Conservation (phyloP, 2,113 vertebrate genomes). For the Dicentrarchus labrax region DNA sequence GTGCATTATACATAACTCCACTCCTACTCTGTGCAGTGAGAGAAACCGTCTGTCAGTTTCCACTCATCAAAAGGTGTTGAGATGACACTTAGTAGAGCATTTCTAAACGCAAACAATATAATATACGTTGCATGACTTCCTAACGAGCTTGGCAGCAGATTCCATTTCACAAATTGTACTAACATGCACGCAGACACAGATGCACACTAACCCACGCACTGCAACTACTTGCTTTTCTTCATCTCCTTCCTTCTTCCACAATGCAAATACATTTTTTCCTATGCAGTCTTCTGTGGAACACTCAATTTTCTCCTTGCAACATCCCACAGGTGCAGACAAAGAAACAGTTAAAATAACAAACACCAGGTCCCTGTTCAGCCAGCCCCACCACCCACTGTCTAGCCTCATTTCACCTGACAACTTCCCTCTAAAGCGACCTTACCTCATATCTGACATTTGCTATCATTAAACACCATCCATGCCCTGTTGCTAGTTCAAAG, state of each 20-base stretch:
- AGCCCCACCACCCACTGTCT: not conserved
- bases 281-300: not conserved
- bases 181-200: slow-evolving; percentile 13
- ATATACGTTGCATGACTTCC: slow-evolving; percentile 36
- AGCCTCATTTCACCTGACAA: slow-evolving; percentile 22
- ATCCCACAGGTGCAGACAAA: not conserved
- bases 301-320: not conserved
- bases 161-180: slow-evolving; percentile 19
- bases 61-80: slow-evolving; percentile 40
- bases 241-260: not conserved
- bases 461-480: slow-evolving; percentile 31
- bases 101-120: slow-evolving; percentile 39
- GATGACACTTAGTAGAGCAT: slow-evolving; percentile 20
- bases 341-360: not conserved
- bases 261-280: not conserved
- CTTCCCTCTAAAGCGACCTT: slow-evolving; percentile 23
- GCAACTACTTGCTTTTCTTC: not conserved
- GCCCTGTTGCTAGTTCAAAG: slow-evolving; percentile 8
- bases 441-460: slow-evolving; percentile 62
- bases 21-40: slow-evolving; percentile 34
- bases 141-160: slow-evolving; percentile 49
- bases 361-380: not conserved
- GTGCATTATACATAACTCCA: slow-evolving; percentile 10
- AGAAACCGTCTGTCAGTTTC: slow-evolving; percentile 52
- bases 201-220: slow-evolving; percentile 18